phyloP scores from a whole-genome alignment of 2,888 invertebrate genomes.

The Drosophila peninsularis region DNA sequence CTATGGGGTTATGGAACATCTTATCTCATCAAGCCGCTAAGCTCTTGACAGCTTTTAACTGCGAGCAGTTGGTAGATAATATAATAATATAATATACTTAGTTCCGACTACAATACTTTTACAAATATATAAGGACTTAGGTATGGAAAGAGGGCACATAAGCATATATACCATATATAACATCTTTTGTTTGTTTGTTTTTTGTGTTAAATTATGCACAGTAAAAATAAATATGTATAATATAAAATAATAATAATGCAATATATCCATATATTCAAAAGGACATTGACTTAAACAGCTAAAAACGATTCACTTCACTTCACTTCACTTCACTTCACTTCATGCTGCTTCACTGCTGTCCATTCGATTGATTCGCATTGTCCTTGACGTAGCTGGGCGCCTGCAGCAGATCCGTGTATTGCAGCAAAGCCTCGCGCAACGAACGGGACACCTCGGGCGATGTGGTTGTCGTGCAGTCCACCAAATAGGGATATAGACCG shows the following conservation, averaged over 20 bases:
- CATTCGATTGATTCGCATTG: slow-evolving; percentile 76
- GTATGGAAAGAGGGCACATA: slow-evolving; percentile 14
- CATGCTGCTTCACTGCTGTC: slow-evolving; percentile 71
- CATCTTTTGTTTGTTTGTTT: slow-evolving; percentile 26
- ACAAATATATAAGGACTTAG: slow-evolving; percentile 36
- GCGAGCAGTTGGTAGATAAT: slow-evolving; percentile 15
- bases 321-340: slow-evolving; percentile 30
- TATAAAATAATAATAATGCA: slow-evolving; percentile 38
- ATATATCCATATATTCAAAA: slow-evolving; percentile 49
- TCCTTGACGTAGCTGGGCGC: slow-evolving; percentile 85
- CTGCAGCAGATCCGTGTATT: slow-evolving; percentile 92
- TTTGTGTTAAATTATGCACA: slow-evolving; percentile 52
- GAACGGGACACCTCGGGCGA: slow-evolving; percentile 92
- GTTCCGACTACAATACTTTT: slow-evolving; percentile 40
- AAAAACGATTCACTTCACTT: slow-evolving; percentile 53
- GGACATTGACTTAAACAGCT: slow-evolving; percentile 58
- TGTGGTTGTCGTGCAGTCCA: slow-evolving; percentile 92
- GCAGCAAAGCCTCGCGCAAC: slow-evolving; percentile 92
- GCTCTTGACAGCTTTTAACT: slow-evolving; percentile 53
- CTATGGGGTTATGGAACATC: slow-evolving; percentile 24
- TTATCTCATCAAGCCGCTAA: slow-evolving; percentile 51
- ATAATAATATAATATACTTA: slow-evolving; percentile 36
- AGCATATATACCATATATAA: slow-evolving; percentile 46
- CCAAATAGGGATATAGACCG: slow-evolving; percentile 94
- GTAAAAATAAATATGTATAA: slow-evolving; percentile 48